phyloP scores from a whole-genome alignment of 2,113 vertebrate species.

The Lepisosteus oculatus region DNA sequence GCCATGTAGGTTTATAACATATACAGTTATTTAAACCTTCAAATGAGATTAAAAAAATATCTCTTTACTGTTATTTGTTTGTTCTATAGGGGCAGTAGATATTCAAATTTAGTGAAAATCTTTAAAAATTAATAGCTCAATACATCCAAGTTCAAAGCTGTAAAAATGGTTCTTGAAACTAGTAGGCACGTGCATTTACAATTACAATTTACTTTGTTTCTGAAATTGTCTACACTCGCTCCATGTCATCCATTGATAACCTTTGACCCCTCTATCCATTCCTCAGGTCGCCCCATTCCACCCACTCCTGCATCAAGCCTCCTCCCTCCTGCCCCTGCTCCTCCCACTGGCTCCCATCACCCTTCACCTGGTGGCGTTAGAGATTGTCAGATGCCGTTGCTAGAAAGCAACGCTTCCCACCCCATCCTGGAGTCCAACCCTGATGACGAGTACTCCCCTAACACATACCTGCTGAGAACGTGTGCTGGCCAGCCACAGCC shows the following conservation, averaged over 20 bases:
- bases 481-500: slow-evolving; percentile 78
- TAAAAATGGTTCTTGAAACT: too few relatives aligned
- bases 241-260: slow-evolving; percentile 65
- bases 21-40: too few relatives aligned
- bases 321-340: slow-evolving; percentile 90
- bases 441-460: slow-evolving; percentile 87
- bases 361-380: slow-evolving; percentile 82
- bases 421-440: slow-evolving; percentile 96
- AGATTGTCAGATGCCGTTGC: slow-evolving; percentile 96
- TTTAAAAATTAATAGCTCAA: too few relatives aligned
- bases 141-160: too few relatives aligned
- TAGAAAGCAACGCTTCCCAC: slow-evolving; percentile 97
- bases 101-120: too few relatives aligned
- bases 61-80: too few relatives aligned
- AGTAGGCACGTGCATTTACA: too few relatives aligned
- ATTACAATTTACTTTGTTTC: too few relatives aligned
- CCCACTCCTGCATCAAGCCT: slow-evolving; percentile 95
- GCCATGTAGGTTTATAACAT: too few relatives aligned
- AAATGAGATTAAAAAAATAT: too few relatives aligned
- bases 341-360: slow-evolving; percentile 83
- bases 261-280: slow-evolving; percentile 78
- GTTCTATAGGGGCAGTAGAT: too few relatives aligned
- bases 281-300: slow-evolving; percentile 96
- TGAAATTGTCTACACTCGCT: not conserved
- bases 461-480: slow-evolving; percentile 91